phyloP scores from a whole-genome alignment of 1,140 invertebrate genomes.

The Aphelenchoides besseyi region DNA sequence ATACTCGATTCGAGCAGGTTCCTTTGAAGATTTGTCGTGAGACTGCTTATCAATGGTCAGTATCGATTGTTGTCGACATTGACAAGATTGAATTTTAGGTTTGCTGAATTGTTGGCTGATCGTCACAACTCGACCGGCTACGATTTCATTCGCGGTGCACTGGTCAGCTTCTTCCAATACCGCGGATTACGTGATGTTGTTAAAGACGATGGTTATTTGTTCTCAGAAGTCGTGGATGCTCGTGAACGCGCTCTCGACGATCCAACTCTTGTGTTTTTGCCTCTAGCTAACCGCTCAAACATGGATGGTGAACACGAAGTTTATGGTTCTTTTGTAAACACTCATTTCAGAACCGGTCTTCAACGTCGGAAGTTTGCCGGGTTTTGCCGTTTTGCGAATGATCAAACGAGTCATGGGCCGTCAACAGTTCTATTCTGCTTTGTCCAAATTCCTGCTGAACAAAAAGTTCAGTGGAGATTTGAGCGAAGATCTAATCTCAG shows the following conservation, averaged over 20 bases:
- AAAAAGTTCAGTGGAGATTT: neutral
- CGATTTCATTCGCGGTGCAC: neutral
- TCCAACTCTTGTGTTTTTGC: neutral
- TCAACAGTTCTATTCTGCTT: neutral
- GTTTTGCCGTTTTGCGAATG: neutral
- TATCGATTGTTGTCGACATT: too few relatives aligned
- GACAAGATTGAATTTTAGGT: neutral
- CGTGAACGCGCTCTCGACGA: neutral
- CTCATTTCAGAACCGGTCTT: neutral
- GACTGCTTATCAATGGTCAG: neutral
- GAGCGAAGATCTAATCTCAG: neutral
- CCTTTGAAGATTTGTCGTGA: neutral
- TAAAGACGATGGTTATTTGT: neutral
- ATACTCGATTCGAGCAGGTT: neutral
- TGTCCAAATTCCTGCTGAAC: neutral
- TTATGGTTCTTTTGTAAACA: neutral
- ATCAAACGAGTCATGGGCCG: neutral
- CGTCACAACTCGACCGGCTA: constrained; percentile 2
- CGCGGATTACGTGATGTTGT: neutral
- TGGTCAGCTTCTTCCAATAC: neutral
- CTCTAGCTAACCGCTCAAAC: neutral
- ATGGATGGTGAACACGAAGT: neutral
- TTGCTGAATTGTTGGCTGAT: neutral
- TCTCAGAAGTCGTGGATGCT: neutral
- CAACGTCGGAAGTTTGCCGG: neutral